phyloP scores from a whole-genome alignment of 2,888 invertebrate species.

The Ophion obscuratus region DNA sequence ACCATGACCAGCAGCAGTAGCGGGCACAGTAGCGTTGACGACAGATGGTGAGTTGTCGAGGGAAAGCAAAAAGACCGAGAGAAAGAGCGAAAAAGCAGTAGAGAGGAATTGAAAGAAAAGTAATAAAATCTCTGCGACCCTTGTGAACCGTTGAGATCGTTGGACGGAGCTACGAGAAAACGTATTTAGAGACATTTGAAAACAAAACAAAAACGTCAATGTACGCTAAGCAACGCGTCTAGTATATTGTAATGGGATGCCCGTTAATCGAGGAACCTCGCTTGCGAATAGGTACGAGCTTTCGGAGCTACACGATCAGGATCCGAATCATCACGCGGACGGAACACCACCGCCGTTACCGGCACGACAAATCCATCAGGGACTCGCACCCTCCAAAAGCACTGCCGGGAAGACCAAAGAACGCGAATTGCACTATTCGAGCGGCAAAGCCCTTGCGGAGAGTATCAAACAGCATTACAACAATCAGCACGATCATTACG shows the following conservation, averaged over 20 bases:
- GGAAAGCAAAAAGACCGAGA: slow-evolving; percentile 39
- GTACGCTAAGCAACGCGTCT: slow-evolving; percentile 2
- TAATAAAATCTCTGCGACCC: slow-evolving; percentile 39
- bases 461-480: slow-evolving; percentile 74
- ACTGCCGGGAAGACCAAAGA: slow-evolving; percentile 76
- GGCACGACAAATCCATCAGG: slow-evolving; percentile 82
- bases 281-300: slow-evolving; percentile 84
- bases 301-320: slow-evolving; percentile 84
- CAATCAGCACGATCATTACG: slow-evolving; percentile 76
- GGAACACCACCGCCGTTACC: slow-evolving; percentile 86
- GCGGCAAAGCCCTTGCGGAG: slow-evolving; percentile 74
- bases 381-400: slow-evolving; percentile 74
- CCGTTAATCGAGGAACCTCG: slow-evolving; percentile 56
- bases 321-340: slow-evolving; percentile 78
- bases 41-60: slow-evolving; percentile 86
- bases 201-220: neutral
- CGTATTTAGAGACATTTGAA: slow-evolving; percentile 8
- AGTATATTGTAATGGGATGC: slow-evolving; percentile 33
- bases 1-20: slow-evolving; percentile 87
- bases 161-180: slow-evolving; percentile 63
- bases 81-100: slow-evolving; percentile 26
- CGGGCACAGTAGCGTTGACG: slow-evolving; percentile 87
- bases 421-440: slow-evolving; percentile 77
- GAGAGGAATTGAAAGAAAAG: slow-evolving; percentile 25
- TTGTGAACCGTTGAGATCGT: slow-evolving; percentile 64